Evolutionary conservation across 2,888 invertebrate species (phyloP).

Genomic region (Drosophila neoperkinsi): DNA sequence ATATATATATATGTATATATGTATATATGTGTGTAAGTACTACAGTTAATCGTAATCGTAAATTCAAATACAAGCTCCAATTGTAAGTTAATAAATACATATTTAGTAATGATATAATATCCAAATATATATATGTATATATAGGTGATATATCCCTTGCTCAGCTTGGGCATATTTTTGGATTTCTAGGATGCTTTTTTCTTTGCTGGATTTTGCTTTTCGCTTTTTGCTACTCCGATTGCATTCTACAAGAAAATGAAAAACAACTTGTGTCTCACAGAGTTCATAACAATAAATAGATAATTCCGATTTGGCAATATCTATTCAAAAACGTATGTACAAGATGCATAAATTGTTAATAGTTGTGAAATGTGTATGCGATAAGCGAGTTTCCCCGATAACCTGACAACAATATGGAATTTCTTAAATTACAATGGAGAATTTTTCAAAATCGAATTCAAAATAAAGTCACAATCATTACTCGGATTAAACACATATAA

Average conservation of each 20-base stretch:
- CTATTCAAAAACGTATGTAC: conserved; percentile 33
- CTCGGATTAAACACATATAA: background rate
- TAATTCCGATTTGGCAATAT: conserved; percentile 1
- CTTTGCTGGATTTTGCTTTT: background rate
- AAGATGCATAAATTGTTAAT: conserved; percentile 22
- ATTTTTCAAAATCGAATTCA: background rate
- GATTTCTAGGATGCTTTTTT: conserved; percentile 20
- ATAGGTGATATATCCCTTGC: conserved; percentile 40
- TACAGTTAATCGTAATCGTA: conserved; percentile 61
- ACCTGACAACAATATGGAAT: conserved; percentile 7
- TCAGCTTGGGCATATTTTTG: conserved; percentile 58
- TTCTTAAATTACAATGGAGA: background rate
- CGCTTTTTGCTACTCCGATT: conserved; percentile 34
- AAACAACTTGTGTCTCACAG: conserved; percentile 24
- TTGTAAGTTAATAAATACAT: conserved; percentile 40
- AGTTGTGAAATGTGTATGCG: background rate
- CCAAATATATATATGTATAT: conserved; percentile 20
- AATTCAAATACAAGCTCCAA: conserved; percentile 77
- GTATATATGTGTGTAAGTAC: conserved; percentile 22
- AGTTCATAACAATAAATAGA: conserved; percentile 24
- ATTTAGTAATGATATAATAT: conserved; percentile 48
- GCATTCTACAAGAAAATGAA: conserved; percentile 37
- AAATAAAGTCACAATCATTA: background rate
- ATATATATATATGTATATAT: background rate
- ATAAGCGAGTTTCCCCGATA: background rate